Evolutionary conservation across 2,888 invertebrate species (phyloP).

Genomic region (Volucella inflata): DNA sequence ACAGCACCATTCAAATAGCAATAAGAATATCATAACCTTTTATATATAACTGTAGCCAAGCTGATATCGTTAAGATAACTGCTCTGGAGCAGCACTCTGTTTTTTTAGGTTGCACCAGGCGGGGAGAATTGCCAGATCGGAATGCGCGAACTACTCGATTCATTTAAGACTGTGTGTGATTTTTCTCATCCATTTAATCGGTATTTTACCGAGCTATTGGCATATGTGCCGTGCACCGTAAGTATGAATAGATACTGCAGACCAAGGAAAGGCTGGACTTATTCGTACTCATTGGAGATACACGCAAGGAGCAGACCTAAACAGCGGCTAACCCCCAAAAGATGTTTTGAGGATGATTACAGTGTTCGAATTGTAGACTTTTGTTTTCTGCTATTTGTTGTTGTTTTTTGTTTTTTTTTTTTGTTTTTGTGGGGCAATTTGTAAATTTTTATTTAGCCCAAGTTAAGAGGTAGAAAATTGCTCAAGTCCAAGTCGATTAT

Average conservation of each 20-base stretch:
- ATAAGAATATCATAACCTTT: constrained; percentile 61
- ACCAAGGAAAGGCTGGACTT: background rate
- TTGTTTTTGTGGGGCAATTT: constrained; percentile 58
- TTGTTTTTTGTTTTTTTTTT: constrained; percentile 23
- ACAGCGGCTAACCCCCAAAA: constrained; percentile 26
- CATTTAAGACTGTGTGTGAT: constrained; percentile 35
- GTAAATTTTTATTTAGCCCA: constrained; percentile 65
- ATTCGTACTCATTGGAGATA: constrained; percentile 25
- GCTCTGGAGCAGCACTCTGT: constrained; percentile 16
- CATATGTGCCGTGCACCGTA: constrained; percentile 45
- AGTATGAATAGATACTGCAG: constrained; percentile 8
- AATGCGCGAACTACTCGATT: constrained; percentile 56
- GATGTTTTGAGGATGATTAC: constrained; percentile 69
- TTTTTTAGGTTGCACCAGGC: constrained; percentile 31
- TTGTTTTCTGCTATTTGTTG: constrained; percentile 8
- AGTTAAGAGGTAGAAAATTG: constrained; percentile 71
- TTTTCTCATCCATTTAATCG: constrained; percentile 46
- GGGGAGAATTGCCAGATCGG: constrained; percentile 59
- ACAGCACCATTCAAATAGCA: constrained; percentile 20
- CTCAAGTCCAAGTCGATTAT: constrained; percentile 41
- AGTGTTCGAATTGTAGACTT: background rate
- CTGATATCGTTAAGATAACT: constrained; percentile 70
- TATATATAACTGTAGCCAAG: constrained; percentile 56
- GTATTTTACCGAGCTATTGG: constrained; percentile 59
- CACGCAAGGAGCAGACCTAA: constrained; percentile 26